Conservation (phyloP, 2,888 invertebrate genomes). For the Drosophila conformis region DNA sequence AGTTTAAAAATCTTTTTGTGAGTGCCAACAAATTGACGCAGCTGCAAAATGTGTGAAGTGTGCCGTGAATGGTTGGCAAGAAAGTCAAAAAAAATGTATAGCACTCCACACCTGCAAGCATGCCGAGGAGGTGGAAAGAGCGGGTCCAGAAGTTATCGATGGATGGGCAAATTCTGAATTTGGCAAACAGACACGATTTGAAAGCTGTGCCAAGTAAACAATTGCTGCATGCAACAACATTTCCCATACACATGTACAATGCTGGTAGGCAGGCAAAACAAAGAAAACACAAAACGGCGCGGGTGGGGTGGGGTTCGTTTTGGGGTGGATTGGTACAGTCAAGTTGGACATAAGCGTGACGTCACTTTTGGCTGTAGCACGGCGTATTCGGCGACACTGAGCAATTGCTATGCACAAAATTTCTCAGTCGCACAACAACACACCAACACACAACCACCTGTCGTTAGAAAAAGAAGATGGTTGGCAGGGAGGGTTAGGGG, state of each 20-base stretch:
- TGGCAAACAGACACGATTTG: conserved; percentile 49
- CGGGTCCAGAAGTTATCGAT: conserved; percentile 27
- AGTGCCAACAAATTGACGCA: conserved; percentile 48
- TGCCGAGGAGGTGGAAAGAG: too few relatives aligned
- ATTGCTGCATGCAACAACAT: conserved; percentile 42
- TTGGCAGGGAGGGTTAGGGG: neutral
- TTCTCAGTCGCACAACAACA: conserved; percentile 29
- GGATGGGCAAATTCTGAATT: conserved; percentile 33
- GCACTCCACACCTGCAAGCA: conserved; percentile 32
- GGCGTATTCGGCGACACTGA: conserved; percentile 68
- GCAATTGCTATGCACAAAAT: conserved; percentile 78
- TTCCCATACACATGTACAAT: conserved; percentile 14
- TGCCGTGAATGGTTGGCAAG: conserved; percentile 22
- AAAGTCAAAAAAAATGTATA: conserved; percentile 2
- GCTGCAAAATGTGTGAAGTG: conserved; percentile 50
- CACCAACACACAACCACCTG: conserved; percentile 63
- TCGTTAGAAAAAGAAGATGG: conserved; percentile 30
- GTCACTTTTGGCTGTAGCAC: conserved; percentile 48
- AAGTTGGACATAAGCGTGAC: conserved; percentile 12
- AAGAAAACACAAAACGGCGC: conserved; percentile 13
- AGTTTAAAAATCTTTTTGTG: neutral
- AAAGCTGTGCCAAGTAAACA: conserved; percentile 50
- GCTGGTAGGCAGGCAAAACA: conserved; percentile 27
- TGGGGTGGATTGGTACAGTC: neutral
- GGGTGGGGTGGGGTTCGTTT: neutral